Conservation (phyloP, 2,113 vertebrate species). For the Anseranas semipalmata region DNA sequence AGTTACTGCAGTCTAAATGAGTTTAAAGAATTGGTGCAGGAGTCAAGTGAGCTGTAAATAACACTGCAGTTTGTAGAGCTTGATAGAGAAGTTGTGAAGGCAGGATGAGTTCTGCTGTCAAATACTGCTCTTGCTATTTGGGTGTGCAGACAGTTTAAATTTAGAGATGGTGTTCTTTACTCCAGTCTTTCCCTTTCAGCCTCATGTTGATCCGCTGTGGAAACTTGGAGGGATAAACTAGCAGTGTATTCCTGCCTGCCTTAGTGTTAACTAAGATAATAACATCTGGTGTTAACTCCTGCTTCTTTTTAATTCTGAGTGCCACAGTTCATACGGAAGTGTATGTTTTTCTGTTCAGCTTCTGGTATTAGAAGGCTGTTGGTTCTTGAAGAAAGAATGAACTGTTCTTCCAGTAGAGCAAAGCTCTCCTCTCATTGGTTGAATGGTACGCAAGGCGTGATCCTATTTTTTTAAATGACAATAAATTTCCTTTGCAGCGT, state of each 20-base stretch:
- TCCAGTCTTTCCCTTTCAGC: neutral
- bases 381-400: neutral
- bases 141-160: neutral
- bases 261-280: too few relatives aligned
- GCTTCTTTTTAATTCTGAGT: neutral
- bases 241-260: neutral
- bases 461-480: neutral
- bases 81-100: neutral
- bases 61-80: neutral
- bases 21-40: neutral
- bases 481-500: neutral
- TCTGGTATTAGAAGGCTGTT: neutral
- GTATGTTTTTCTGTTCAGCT: neutral
- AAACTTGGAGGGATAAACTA: neutral
- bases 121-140: neutral
- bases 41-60: neutral
- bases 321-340: neutral
- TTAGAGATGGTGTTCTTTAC: neutral
- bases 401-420: neutral
- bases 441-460: neutral
- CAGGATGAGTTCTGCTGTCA: neutral
- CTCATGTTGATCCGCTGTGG: neutral
- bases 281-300: neutral
- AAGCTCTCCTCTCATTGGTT: neutral
- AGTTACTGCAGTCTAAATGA: neutral